Base-by-base conservation (phyloP, 2,113 vertebrate species). In the Melanerpes formicivorus region DNA sequence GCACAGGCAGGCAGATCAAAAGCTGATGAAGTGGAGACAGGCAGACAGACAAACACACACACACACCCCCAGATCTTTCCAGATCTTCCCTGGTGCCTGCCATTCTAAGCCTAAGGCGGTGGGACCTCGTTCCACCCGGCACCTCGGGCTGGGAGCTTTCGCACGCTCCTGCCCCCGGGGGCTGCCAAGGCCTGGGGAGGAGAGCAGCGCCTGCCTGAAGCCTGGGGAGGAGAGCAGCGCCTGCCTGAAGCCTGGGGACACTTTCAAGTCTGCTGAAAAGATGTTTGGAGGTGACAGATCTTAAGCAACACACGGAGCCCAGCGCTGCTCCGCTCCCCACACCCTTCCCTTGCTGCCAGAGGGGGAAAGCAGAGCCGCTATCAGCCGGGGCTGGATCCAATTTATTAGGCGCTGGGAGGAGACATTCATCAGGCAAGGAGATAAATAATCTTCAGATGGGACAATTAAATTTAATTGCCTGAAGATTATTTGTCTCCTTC, bases 391-490 rank as follows among this genome's bases (percentile, higher is more conserved):
- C 96, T 97, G 96, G 96, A 95, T 97, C 87, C 93, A 97, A 97
- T 97, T 97, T 97, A 97, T 93, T 59, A 95, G 80, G 78, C 80
- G 2, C 95, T 96, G 88, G 37, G 26, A 94, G 87, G 93, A 97
- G 96, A 93, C 93, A 96, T 93, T 97, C 90, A 96, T 96, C 96
- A 96, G 95, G 93, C 85, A 87, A 94, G 85, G 95, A 97, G 96
- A 97, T 96, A 97, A 97, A 97, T 97, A 97, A 97, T 89, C 87
- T 94, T 97, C 96, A 97, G 95, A 96, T 96, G 96, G 96, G 93
- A 95, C 96, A 97, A 97, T 97, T 97, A 97, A 96, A 96, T 96
- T 96, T 97, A 97, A 97, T 96, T 97, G 96, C 88, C 94, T 95
- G 92, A 97, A 96, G 93, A 95, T 95, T 95, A 95, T 96, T 96